Conservation (phyloP, 2,113 vertebrate species). For the Nanorana parkeri region DNA sequence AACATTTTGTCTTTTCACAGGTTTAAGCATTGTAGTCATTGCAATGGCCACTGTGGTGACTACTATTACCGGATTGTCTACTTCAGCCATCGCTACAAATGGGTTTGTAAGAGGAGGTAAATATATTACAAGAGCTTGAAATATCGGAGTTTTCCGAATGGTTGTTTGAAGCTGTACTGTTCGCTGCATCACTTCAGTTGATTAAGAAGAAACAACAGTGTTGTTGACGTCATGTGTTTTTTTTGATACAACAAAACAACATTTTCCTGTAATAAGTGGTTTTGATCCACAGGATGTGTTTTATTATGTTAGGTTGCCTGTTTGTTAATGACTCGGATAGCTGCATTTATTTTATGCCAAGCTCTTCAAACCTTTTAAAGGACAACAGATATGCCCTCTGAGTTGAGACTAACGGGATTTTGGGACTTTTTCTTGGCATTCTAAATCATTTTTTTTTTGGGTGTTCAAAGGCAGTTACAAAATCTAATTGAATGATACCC, state of each 20-base stretch:
- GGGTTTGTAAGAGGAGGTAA: constrained; percentile 98
- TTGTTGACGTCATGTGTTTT: background rate
- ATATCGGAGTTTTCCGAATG: background rate
- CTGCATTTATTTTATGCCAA: background rate
- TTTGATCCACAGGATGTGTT: background rate
- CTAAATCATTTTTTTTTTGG: too few relatives aligned
- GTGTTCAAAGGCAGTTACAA: too few relatives aligned
- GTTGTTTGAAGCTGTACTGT: background rate
- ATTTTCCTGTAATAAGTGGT: background rate
- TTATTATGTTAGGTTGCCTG: background rate
- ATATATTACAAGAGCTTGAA: background rate
- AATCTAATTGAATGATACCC: too few relatives aligned
- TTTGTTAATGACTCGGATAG: background rate
- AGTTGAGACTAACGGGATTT: too few relatives aligned
- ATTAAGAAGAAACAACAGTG: background rate
- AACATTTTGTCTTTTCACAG: constrained; percentile 66
- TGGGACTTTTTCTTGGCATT: too few relatives aligned
- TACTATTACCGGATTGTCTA: constrained; percentile 95
- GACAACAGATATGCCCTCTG: background rate
- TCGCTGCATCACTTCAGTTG: background rate
- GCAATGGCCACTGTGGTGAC: constrained; percentile 94
- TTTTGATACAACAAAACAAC: too few relatives aligned
- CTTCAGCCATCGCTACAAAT: constrained; percentile 96
- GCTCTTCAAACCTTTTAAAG: background rate
- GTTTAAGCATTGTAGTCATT: constrained; percentile 86